A percentile compares a stretch with the other conserved stretches of the same genome.
Conservation (phyloP, 2,113 vertebrate species). For the Pristiophorus japonicus region DNA sequence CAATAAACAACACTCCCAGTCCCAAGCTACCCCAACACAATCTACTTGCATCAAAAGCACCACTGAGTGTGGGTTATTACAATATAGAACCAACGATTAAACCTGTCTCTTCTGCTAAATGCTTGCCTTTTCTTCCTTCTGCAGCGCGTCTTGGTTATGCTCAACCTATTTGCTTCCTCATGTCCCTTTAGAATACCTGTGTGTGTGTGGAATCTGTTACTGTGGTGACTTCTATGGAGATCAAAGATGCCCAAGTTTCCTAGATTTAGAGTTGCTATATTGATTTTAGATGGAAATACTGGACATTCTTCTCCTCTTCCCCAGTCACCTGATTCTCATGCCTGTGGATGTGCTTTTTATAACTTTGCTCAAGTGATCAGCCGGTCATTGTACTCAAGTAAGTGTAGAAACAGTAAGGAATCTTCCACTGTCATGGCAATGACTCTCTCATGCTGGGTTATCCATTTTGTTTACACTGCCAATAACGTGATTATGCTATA, state of each 20-base stretch:
- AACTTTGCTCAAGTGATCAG: background rate
- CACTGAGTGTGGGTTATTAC: background rate
- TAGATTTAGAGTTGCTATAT: background rate
- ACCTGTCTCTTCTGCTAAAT: no score
- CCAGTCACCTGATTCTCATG: background rate
- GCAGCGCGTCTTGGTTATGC: background rate
- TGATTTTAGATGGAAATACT: background rate
- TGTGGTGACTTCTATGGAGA: background rate
- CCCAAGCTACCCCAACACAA: background rate
- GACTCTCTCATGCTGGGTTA: background rate
- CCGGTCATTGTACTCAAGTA: background rate
- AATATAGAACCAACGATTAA: background rate
- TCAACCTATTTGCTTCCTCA: background rate
- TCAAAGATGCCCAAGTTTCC: background rate
- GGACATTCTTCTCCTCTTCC: background rate
- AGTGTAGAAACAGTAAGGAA: background rate
- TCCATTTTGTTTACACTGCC: background rate
- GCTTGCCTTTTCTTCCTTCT: background rate
- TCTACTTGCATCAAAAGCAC: background rate
- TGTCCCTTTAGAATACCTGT: background rate
- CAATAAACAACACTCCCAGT: background rate
- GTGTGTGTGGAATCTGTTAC: background rate
- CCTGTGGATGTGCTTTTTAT: background rate
- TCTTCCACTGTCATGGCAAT: background rate
- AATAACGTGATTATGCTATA: background rate